Percentiles rank a stretch among this genome's conserved stretches.
Evolutionary conservation across 2,888 invertebrate genomes (phyloP).

Genomic region (Stegana nigrithorax): DNA sequence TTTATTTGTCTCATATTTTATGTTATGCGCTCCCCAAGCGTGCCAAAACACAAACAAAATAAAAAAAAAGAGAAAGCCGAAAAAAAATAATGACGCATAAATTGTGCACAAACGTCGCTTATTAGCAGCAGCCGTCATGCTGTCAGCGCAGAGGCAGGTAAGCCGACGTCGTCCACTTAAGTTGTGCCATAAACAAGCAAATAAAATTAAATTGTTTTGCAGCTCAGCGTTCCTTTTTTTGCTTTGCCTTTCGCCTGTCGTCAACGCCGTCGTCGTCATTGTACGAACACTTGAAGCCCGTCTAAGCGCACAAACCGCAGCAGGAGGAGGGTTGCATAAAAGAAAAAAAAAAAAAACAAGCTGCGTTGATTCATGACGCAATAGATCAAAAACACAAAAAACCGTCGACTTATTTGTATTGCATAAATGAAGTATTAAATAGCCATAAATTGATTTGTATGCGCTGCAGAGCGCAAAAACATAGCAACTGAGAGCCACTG

Average conservation of each 20-base stretch:
- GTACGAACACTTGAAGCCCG: not conserved
- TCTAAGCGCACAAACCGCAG: too few relatives aligned
- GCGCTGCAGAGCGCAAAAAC: not conserved
- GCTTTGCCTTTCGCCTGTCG: not conserved
- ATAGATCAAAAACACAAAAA: constrained; percentile 4
- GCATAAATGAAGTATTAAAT: constrained; percentile 5
- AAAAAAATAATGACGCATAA: constrained; percentile 37
- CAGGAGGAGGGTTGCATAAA: too few relatives aligned
- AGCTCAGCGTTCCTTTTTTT: constrained; percentile 7
- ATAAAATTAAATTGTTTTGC: constrained; percentile 9
- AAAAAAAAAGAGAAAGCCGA: constrained; percentile 22
- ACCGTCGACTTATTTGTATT: not conserved
- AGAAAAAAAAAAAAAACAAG: too few relatives aligned
- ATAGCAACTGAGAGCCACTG: not conserved
- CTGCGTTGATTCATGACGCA: not conserved
- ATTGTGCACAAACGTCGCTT: constrained; percentile 30
- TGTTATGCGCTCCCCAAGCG: constrained; percentile 6
- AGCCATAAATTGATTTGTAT: constrained; percentile 3
- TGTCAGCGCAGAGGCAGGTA: too few relatives aligned
- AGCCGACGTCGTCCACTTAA: too few relatives aligned
- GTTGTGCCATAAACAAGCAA: not conserved
- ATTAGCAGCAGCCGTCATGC: constrained; percentile 19
- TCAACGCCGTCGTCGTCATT: too few relatives aligned
- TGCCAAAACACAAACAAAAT: constrained; percentile 11
- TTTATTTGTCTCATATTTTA: constrained; percentile 19